Evolutionary conservation across 2,888 invertebrate species (phyloP), one percentile per base, ranked within the genome.

Genomic region (Pachymerium ferrugineum): DNA sequence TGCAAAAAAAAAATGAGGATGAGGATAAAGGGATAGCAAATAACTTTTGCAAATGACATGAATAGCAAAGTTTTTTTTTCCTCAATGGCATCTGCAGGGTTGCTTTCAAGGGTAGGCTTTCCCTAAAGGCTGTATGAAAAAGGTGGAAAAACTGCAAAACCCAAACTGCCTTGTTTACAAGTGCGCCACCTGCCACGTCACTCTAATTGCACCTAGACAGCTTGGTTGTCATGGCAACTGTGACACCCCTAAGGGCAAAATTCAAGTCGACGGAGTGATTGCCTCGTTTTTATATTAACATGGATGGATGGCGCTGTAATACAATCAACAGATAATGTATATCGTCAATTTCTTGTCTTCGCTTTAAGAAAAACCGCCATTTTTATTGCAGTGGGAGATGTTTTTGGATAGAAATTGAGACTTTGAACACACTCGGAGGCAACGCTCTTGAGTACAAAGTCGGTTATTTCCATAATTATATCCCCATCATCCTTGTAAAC

Each of bases 151-250:
- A 62, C 62, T 22, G 62, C 62, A 62, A 62, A 62, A 62, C 62
- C 62, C 62, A 62, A 62, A 62, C 62, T 62, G 62, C 62, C 62
- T 62, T 62, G 62, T 62, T 62, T 62, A 62, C 62, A 62, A 62
- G 62, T 62, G 62, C 62, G 62, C 62, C 62, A 62, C 62, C 62
- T 62, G 62, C 62, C 62, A 62, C 62, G 62, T 62, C 62, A 62
- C 62, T 62, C 62, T 62, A 62, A 62, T 62, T 62, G 62, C 62
- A 62, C 62, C 62, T 62, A 62, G 62, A 62, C 62, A 62, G 62
- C 62, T 62, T 62, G 62, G 62, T 62, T 25, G 62, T 28, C 28
- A 62, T 28, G 62, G 62, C 25, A 62, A 62, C 62, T 25, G 62
- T 28, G 62, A n/a, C 62, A 62, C 62, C 62, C n/a, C 62, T 22